phyloP scores from a whole-genome alignment of 2,113 vertebrate species.

The Paramisgurnus dabryanus region DNA sequence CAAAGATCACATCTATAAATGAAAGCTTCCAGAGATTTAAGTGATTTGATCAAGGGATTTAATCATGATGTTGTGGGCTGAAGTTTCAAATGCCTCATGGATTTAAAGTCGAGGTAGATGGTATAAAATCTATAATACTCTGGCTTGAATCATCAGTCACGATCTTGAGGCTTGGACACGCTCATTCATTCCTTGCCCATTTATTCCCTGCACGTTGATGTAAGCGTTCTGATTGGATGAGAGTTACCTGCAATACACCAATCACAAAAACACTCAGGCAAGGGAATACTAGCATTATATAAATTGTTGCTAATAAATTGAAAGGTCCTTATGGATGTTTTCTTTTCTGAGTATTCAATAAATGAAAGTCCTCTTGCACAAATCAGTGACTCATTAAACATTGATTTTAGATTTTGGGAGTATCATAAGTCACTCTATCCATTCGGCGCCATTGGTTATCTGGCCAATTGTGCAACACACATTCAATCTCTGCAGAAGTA shows the following conservation, averaged over 20 bases:
- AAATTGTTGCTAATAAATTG: slow-evolving; percentile 5
- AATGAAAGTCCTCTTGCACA: slow-evolving; percentile 1
- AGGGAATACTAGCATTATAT: background rate
- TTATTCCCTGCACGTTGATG: background rate
- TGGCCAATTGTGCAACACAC: slow-evolving; percentile 11
- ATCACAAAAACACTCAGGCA: background rate
- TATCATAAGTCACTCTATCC: slow-evolving; percentile 4
- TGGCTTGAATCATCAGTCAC: background rate
- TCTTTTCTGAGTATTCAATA: background rate
- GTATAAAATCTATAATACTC: background rate
- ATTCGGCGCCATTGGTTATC: slow-evolving; percentile 11
- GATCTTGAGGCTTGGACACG: background rate
- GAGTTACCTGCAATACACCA: background rate
- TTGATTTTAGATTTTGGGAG: slow-evolving; percentile 24
- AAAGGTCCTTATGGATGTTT: background rate
- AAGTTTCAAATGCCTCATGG: background rate
- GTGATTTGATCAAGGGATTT: no score
- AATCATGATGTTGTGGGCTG: background rate
- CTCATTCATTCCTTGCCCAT: background rate
- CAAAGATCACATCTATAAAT: no score
- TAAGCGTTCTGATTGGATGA: background rate
- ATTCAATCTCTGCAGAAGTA: slow-evolving; percentile 22
- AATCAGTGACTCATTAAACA: slow-evolving; percentile 27
- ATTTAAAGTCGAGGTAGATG: background rate
- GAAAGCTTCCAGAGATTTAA: no score